phyloP scores from a whole-genome alignment of 2,113 vertebrate species.

The Hucho hucho region DNA sequence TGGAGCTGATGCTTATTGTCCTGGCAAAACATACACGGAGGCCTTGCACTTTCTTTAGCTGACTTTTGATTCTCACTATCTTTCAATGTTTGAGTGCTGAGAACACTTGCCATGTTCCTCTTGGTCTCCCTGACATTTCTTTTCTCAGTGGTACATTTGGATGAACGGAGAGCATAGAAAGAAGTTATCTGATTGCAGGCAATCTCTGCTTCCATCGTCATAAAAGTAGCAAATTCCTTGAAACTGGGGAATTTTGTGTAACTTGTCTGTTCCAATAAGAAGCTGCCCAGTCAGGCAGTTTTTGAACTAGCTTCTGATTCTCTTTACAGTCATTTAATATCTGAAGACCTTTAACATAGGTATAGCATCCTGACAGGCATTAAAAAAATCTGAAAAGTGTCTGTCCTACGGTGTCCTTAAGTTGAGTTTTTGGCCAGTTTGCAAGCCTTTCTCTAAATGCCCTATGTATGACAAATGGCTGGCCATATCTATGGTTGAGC shows the following conservation, averaged over 20 bases:
- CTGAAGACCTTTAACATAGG: slow-evolving; percentile 17
- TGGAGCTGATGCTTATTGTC: neutral
- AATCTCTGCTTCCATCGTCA: slow-evolving; percentile 22
- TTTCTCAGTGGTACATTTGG: neutral
- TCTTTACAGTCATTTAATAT: slow-evolving; percentile 29
- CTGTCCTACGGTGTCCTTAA: slow-evolving; percentile 4
- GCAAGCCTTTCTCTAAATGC: no score
- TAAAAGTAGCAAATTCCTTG: slow-evolving; percentile 13
- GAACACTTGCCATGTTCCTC: slow-evolving; percentile 8
- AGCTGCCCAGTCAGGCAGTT: slow-evolving; percentile 21
- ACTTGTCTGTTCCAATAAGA: slow-evolving; percentile 15
- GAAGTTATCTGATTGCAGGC: slow-evolving; percentile 24
- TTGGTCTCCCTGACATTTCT: neutral
- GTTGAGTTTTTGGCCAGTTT: slow-evolving; percentile 4
- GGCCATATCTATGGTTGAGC: no score
- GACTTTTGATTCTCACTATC: neutral
- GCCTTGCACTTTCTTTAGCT: neutral
- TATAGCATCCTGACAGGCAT: slow-evolving; percentile 23
- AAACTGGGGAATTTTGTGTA: slow-evolving; percentile 18
- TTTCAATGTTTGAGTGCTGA: neutral
- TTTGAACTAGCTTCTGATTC: slow-evolving; percentile 26
- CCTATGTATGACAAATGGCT: no score
- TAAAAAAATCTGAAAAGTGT: slow-evolving; percentile 14
- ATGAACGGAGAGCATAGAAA: neutral
- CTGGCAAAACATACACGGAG: neutral